Evolutionary conservation across 2,888 invertebrate genomes (phyloP).

Genomic region (Polydrusus cervinus): DNA sequence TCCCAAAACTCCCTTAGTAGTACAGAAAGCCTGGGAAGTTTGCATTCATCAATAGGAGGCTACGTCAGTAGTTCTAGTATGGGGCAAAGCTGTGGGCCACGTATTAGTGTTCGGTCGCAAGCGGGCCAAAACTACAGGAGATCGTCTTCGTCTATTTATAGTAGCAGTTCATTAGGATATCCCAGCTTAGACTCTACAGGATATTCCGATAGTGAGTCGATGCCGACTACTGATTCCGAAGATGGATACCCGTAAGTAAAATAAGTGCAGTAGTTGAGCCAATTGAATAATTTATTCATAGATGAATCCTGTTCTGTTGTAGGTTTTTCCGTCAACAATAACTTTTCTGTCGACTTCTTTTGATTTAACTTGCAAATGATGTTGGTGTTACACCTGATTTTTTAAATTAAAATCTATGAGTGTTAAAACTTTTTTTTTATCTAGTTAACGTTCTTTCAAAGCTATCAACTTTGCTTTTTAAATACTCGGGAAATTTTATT

Average conservation of each 20-base stretch:
- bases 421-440: too few relatives aligned
- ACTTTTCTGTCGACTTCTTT: background rate
- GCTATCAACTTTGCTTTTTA: too few relatives aligned
- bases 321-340: background rate
- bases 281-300: background rate
- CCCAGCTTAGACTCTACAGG: conserved; percentile 75
- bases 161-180: conserved; percentile 71
- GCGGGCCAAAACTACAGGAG: conserved; percentile 67
- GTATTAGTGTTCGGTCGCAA: conserved; percentile 72
- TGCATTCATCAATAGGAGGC: conserved; percentile 65
- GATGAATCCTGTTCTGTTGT: too few relatives aligned
- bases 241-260: conserved; percentile 82
- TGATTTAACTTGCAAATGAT: background rate
- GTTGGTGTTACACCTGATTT: too few relatives aligned
- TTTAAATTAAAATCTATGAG: too few relatives aligned
- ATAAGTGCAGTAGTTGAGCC: background rate
- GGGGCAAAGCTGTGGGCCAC: conserved; percentile 71
- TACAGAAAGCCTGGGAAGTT: conserved; percentile 72
- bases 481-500: too few relatives aligned
- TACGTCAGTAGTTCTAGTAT: conserved; percentile 64
- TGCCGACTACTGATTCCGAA: conserved; percentile 80
- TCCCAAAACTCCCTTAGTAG: conserved; percentile 74
- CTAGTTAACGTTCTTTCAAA: too few relatives aligned
- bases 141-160: conserved; percentile 73
- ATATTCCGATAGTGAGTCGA: conserved; percentile 74